These are phyloP conservation scores for Drosophila hamatofila DNA, from an alignment of 2,888 invertebrate genomes.

Conservation along the genomic window DNA sequence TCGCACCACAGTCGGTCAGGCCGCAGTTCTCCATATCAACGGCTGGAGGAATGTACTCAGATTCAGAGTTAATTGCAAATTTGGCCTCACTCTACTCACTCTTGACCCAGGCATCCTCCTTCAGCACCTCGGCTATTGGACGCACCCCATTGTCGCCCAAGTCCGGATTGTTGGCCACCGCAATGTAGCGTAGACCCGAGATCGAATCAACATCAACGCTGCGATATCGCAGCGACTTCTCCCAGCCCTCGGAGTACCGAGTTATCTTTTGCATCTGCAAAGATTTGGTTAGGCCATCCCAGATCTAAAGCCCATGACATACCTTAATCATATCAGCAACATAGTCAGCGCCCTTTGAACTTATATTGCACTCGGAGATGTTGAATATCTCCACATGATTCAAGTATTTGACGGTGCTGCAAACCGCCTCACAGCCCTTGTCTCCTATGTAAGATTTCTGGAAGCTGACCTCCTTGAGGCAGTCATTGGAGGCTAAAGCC, in stretches of 20 bases:
- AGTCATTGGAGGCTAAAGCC: slow-evolving; percentile 88
- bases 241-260: slow-evolving; percentile 93
- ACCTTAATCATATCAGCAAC: slow-evolving; percentile 90
- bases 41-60: slow-evolving; percentile 83
- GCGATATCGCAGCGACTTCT: slow-evolving; percentile 91
- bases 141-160: slow-evolving; percentile 89
- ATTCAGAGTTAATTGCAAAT: neutral
- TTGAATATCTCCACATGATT: slow-evolving; percentile 90
- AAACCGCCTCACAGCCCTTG: slow-evolving; percentile 90
- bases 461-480: slow-evolving; percentile 89
- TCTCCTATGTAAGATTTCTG: slow-evolving; percentile 90
- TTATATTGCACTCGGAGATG: slow-evolving; percentile 89
- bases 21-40: slow-evolving; percentile 92
- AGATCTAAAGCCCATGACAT: neutral
- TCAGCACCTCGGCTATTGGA: slow-evolving; percentile 88
- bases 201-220: slow-evolving; percentile 90
- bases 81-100: slow-evolving; percentile 81
- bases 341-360: slow-evolving; percentile 87
- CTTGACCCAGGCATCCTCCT: slow-evolving; percentile 93
- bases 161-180: slow-evolving; percentile 89
- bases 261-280: slow-evolving; percentile 88
- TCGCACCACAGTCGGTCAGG: slow-evolving; percentile 88
- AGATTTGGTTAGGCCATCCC: no score
- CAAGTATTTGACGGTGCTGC: slow-evolving; percentile 88
- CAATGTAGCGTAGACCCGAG: slow-evolving; percentile 90